These are phyloP conservation scores for Sycophila texana DNA, from an alignment of 2,888 invertebrate species.

Conservation along the genomic window DNA sequence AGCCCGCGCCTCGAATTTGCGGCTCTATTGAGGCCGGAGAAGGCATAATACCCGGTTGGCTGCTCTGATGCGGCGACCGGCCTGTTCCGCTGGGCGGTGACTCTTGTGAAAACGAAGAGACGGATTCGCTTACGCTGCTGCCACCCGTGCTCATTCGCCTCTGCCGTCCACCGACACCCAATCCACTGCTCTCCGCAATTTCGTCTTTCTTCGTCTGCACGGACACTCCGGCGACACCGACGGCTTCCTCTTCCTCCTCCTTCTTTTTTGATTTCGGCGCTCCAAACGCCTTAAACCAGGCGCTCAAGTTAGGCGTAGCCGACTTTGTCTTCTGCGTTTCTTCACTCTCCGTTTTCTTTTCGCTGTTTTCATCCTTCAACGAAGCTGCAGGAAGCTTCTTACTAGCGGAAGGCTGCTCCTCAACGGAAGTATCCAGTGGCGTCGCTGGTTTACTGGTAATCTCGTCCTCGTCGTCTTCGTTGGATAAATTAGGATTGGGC, in stretches of 20 bases:
- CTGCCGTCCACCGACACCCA: slow-evolving; percentile 71
- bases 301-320: slow-evolving; percentile 90
- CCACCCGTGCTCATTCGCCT: slow-evolving; percentile 74
- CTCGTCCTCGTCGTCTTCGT: slow-evolving; percentile 75
- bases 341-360: slow-evolving; percentile 57
- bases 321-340: slow-evolving; percentile 79
- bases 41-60: slow-evolving; percentile 79
- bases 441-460: slow-evolving; percentile 61
- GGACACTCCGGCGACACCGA: slow-evolving; percentile 70
- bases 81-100: slow-evolving; percentile 82
- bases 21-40: slow-evolving; percentile 85
- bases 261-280: slow-evolving; percentile 87
- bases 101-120: slow-evolving; percentile 72
- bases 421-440: slow-evolving; percentile 59
- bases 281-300: slow-evolving; percentile 95
- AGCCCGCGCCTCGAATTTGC: slow-evolving; percentile 87
- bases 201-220: slow-evolving; percentile 68
- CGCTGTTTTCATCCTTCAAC: slow-evolving; percentile 63
- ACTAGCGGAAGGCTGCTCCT: slow-evolving; percentile 63
- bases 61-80: slow-evolving; percentile 70
- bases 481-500: slow-evolving; percentile 70
- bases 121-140: slow-evolving; percentile 71
- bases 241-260: slow-evolving; percentile 75
- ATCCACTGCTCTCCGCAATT: slow-evolving; percentile 72
- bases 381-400: slow-evolving; percentile 64